Evolutionary conservation across 2,113 vertebrate species (phyloP), one percentile per base, ranked within the genome.

Genomic region (Pitta sordida): DNA sequence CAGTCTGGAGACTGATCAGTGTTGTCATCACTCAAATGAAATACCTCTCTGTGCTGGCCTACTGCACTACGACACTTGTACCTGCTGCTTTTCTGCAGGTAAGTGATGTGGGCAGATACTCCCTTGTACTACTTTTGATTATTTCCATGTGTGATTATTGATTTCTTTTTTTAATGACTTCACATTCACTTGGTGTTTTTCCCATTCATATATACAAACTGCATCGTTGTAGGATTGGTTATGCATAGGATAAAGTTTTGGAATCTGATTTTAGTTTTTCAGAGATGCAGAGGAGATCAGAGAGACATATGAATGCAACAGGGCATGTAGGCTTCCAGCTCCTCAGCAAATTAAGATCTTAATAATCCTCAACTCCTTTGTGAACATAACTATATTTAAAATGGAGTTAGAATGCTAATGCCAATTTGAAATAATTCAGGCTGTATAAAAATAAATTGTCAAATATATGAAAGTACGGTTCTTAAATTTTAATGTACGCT

Each of bases 341-440:
- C 16, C 63, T 63, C 70, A 75, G 17, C 36, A 95, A 93, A 88
- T 77, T 30, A 79, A 69, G 71, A 58, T 36, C 43, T 78, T 83
- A 62, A 67, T 79, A 46, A 67, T 84, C 52, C 27, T 80, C 22
- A 75, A 30, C 10, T 88, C 24, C 30, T 79, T 58, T 83, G 41
- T 62, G 69, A 74, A 49, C 12, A 44, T 86, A 63, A 64, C 32
- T 75, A 14, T 70, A 21, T 43, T 88, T 86, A 51, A 83, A 88
- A 53, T 30, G 11, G 18, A 88, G 8, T 62, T 55, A 29, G 27
- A 51, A 15, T 73, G 30, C 23, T 80, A 34, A 7, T 65, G 9
- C 11, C 29, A 69, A 19, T 20, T 14, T 30, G 68, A 83, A 85
- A 63, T 19, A 56, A 51, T 44, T 7, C 22, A 65, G 36, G 6